Evolutionary conservation across 2,113 vertebrate species (phyloP).

Genomic region (Danionella cerebrum): DNA sequence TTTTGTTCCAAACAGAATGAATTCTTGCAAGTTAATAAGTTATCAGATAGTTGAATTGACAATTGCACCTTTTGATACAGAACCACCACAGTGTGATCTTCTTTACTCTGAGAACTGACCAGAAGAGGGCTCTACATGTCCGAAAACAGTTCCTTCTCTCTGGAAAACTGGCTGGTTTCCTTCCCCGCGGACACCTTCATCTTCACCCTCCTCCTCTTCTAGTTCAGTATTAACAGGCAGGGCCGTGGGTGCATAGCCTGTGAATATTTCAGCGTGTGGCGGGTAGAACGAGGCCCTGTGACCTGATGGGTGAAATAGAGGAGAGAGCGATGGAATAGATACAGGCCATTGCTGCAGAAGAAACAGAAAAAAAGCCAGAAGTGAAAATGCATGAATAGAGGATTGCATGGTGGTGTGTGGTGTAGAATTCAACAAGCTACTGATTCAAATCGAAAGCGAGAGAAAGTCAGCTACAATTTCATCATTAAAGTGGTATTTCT

Average conservation of each 20-base stretch:
- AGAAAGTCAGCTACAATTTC: background rate
- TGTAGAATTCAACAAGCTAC: conserved; percentile 26
- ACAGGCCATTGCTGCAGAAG: conserved; percentile 63
- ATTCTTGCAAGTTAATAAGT: too few species aligned
- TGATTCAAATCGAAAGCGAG: background rate
- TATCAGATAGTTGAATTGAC: too few species aligned
- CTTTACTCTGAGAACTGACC: conserved; percentile 49
- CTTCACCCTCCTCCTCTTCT: conserved; percentile 23
- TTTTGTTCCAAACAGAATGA: too few species aligned
- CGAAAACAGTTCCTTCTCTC: conserved; percentile 46
- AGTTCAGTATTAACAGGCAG: conserved; percentile 54
- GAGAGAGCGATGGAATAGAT: conserved; percentile 56
- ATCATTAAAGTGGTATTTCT: background rate
- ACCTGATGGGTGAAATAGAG: conserved; percentile 55
- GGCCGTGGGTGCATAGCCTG: conserved; percentile 53
- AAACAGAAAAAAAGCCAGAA: conserved; percentile 47
- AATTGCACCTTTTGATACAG: too few species aligned
- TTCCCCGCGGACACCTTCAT: conserved; percentile 30
- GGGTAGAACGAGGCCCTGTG: conserved; percentile 60
- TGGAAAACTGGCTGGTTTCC: conserved; percentile 19
- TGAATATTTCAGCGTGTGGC: conserved; percentile 70
- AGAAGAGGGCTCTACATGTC: conserved; percentile 65
- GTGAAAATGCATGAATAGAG: conserved; percentile 48
- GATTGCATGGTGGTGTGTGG: conserved; percentile 17
- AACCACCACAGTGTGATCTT: too few species aligned